Evolutionary conservation across 2,888 invertebrate genomes (phyloP).

Genomic region (Mythimna vitellina): DNA sequence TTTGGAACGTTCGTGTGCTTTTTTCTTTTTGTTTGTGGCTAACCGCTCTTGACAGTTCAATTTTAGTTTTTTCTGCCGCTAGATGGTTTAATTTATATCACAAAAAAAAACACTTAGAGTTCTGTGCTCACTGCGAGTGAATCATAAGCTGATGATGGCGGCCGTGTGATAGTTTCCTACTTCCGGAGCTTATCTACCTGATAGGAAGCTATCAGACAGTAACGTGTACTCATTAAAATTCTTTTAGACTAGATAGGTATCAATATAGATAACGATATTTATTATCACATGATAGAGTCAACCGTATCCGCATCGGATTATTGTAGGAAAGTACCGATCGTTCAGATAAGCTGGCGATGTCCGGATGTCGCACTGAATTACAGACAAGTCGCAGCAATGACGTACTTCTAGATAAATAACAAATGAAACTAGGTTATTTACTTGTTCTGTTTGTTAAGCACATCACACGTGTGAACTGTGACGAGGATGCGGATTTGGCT

Average conservation of each 20-base stretch:
- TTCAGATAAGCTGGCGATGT: not conserved
- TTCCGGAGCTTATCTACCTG: slow-evolving; percentile 4
- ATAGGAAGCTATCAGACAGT: not conserved
- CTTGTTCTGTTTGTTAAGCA: slow-evolving; percentile 43
- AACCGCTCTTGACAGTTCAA: no score
- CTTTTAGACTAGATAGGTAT: slow-evolving; percentile 13
- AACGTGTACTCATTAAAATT: slow-evolving; percentile 3
- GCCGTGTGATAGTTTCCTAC: not conserved
- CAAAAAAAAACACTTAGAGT: no score
- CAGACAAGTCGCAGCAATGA: slow-evolving; percentile 31
- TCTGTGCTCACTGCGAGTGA: not conserved
- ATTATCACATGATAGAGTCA: not conserved
- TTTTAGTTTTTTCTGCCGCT: no score
- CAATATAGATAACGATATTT: slow-evolving; percentile 1
- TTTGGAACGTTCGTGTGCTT: no score
- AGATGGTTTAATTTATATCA: no score
- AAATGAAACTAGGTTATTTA: slow-evolving; percentile 43
- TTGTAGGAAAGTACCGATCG: not conserved
- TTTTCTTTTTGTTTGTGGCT: no score
- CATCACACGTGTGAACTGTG: slow-evolving; percentile 44
- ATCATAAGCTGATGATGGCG: not conserved
- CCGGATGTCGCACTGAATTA: slow-evolving; percentile 26
- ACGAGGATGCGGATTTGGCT: slow-evolving; percentile 50
- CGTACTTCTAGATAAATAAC: slow-evolving; percentile 40
- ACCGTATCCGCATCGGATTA: not conserved